These are phyloP conservation scores for Embiotoca jacksoni DNA, from an alignment of 2,113 vertebrate genomes.

Conservation along the genomic window DNA sequence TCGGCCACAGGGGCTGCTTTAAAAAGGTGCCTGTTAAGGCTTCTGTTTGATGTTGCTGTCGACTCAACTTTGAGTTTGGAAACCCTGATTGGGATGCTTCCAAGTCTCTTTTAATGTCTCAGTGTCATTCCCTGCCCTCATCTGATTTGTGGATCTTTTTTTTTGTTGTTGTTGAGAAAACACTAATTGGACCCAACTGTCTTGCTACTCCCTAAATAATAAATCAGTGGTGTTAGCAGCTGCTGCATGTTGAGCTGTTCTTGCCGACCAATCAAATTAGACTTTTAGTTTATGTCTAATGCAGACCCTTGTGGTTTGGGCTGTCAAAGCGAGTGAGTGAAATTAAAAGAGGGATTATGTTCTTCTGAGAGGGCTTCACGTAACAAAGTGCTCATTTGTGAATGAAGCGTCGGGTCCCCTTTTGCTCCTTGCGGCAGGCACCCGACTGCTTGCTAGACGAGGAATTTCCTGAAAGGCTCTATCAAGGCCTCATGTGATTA, in stretches of 20 bases:
- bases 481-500: conserved; percentile 58
- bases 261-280: too few relatives aligned
- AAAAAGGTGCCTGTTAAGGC: conserved; percentile 50
- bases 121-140: background rate
- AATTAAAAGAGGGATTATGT: conserved; percentile 68
- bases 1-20: conserved; percentile 35
- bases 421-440: conserved; percentile 16
- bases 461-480: conserved; percentile 67
- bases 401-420: conserved; percentile 55
- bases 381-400: conserved; percentile 57
- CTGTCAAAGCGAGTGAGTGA: conserved; percentile 46
- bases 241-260: too few relatives aligned
- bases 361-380: conserved; percentile 45
- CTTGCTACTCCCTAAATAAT: conserved; percentile 18
- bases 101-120: background rate
- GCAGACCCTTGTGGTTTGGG: conserved; percentile 37
- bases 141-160: background rate
- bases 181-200: conserved; percentile 10
- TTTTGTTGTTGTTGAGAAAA: too few relatives aligned
- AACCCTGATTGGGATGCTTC: conserved; percentile 14
- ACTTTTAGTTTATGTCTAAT: conserved; percentile 1
- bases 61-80: conserved; percentile 17
- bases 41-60: conserved; percentile 53
- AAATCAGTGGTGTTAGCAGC: background rate
- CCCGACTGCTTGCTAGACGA: conserved; percentile 54